A percentile compares a stretch with the other conserved stretches of the same genome.
These are phyloP conservation scores for Acomys russatus DNA, from an alignment of 2,797 vertebrate genomes.

Conservation along the genomic window DNA sequence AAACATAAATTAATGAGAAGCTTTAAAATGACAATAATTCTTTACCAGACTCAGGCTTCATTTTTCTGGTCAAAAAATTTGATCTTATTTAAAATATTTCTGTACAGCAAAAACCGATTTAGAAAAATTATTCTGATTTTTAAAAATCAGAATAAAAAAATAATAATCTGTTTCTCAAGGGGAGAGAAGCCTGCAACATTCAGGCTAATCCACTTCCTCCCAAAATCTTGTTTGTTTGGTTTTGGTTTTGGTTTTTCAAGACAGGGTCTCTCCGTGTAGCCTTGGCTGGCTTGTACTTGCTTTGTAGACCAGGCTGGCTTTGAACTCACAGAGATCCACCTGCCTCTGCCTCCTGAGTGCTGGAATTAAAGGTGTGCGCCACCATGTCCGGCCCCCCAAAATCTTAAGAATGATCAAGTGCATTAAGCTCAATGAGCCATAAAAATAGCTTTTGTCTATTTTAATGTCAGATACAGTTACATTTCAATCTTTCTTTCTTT, in stretches of 20 bases:
- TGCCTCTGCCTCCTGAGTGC: too few relatives aligned
- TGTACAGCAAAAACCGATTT: constrained; percentile 1
- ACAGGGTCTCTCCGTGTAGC: too few relatives aligned
- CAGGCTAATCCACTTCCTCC: too few relatives aligned
- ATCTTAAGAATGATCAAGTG: constrained; percentile 4
- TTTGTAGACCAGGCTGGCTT: too few relatives aligned
- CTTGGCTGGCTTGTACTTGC: too few relatives aligned
- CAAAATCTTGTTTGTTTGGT: too few relatives aligned
- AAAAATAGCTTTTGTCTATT: constrained; percentile 37
- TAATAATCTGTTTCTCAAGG: not conserved
- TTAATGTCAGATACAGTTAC: not conserved
- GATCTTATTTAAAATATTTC: not conserved
- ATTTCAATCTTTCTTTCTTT: not conserved
- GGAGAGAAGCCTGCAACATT: not conserved
- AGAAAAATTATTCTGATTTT: constrained; percentile 26
- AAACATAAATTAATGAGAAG: constrained; percentile 23
- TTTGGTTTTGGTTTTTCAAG: too few relatives aligned
- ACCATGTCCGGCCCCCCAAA: not conserved
- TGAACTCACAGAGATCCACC: too few relatives aligned
- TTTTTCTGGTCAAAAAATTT: constrained; percentile 25
- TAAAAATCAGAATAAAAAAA: not conserved
- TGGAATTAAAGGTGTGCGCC: too few relatives aligned
- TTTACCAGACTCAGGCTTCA: constrained; percentile 18
- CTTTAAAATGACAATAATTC: constrained; percentile 57
- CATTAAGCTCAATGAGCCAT: constrained; percentile 36